Conservation (phyloP, 2,797 vertebrate genomes). For the Xiphophorus birchmanni region DNA sequence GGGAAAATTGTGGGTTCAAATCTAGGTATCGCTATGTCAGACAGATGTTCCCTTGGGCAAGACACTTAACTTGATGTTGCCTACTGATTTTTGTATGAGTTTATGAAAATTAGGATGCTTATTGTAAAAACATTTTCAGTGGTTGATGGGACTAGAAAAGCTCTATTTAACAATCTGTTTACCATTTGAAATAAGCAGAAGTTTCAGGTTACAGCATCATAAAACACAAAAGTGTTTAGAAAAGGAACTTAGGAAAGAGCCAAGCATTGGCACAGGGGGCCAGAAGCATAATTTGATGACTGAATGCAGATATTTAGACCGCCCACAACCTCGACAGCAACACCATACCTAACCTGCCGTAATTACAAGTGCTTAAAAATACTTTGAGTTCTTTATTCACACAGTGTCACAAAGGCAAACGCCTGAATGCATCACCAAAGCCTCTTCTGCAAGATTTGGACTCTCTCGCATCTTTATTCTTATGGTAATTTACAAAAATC, state of each 20-base stretch:
- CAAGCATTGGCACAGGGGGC: constrained; percentile 23
- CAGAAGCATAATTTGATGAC: constrained; percentile 20
- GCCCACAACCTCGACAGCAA: constrained; percentile 37
- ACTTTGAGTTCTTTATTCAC: constrained; percentile 46
- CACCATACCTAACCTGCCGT: constrained; percentile 16
- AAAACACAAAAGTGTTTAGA: neutral
- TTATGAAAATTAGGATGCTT: neutral
- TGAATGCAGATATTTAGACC: constrained; percentile 49
- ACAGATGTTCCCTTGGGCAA: neutral
- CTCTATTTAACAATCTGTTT: neutral
- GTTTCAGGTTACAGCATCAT: neutral
- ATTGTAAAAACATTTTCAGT: neutral
- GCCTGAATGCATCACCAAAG: neutral
- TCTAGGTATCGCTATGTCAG: neutral
- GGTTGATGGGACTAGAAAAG: neutral
- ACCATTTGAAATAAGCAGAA: neutral
- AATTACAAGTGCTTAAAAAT: constrained; percentile 55
- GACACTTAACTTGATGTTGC: neutral
- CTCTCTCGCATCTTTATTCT: constrained; percentile 68
- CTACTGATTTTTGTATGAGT: neutral
- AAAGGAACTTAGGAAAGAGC: constrained; percentile 17
- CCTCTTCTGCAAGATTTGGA: constrained; percentile 55
- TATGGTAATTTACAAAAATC: constrained; percentile 73
- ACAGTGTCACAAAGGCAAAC: constrained; percentile 27
- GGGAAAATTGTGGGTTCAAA: neutral